phyloP scores from a whole-genome alignment of 2,797 vertebrate species.

The Lutjanus campechanus region DNA sequence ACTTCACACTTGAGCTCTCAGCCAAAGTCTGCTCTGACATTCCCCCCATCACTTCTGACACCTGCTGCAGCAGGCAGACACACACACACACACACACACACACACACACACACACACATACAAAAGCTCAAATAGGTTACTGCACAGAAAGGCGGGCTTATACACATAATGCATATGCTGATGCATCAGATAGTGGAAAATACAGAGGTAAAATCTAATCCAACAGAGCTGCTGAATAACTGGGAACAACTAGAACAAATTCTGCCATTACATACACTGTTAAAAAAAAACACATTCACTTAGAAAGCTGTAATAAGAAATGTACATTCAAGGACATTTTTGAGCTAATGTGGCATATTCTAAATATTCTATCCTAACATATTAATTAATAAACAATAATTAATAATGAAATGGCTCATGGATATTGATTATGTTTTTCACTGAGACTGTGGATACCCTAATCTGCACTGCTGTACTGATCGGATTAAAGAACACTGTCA shows the following conservation, averaged over 20 bases:
- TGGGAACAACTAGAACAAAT: not conserved
- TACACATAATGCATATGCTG: too few species aligned
- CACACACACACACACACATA: not conserved
- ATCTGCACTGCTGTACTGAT: not conserved
- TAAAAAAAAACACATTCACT: too few species aligned
- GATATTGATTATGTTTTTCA: not conserved
- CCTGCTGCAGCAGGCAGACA: slow-evolving; percentile 38
- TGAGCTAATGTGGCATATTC: too few species aligned
- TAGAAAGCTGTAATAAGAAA: too few species aligned
- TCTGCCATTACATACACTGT: not conserved
- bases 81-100: not conserved
- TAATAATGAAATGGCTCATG: not conserved
- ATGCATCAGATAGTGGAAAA: not conserved
- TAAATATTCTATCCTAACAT: too few species aligned
- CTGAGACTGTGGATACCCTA: not conserved
- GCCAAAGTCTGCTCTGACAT: slow-evolving; percentile 50
- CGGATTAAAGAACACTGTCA: not conserved
- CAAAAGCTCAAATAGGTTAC: not conserved
- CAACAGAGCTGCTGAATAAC: not conserved
- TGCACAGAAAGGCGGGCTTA: too few species aligned
- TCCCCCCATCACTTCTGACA: slow-evolving; percentile 30
- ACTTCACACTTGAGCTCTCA: slow-evolving; percentile 62
- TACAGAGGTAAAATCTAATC: not conserved
- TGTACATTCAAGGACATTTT: too few species aligned
- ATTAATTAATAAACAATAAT: too few species aligned